Base-by-base conservation (phyloP, 2,797 vertebrate genomes). In the Centropyge bicolor region DNA sequence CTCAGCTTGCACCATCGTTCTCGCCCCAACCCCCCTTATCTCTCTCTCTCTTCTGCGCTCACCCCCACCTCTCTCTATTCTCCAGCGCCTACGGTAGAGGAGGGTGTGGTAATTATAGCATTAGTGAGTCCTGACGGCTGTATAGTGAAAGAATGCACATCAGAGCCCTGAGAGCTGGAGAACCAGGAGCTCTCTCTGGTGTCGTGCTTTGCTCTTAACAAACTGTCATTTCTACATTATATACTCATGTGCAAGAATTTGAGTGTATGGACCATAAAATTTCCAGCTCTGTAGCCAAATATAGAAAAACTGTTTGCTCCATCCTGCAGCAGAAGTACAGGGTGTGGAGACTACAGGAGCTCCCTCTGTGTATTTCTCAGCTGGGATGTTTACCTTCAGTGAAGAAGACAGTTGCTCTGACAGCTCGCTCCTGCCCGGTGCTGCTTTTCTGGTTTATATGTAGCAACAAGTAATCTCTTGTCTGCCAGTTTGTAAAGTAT, bases 41-140 rank as follows among this genome's bases (percentile, higher is more conserved):
- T 68, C 66, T 55, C 41, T 41, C 35, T 51, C 31, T 62, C 36
- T 20, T 31, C 36, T 13, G 66, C 45, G n/a, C 11, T 55, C 69
- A 0, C 24, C 46, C 35, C 56, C n/a, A 1, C 46, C 56, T 79
- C 65, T 70, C 38, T 31, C 9, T 54, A 9, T 27, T 80, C 61
- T 61, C 40, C 5, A 52, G 5, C 35, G 62, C 63, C 59, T 56
- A 20, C 40, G 43, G 54, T 40, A 46, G 62, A 70, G 74, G 64
- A 78, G 84, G 85, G 76, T 79, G 85, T 76, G 85, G 66, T 92
- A 91, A 93, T 94, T 91, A 90, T 31, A 89, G 82, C 16, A 57
- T 89, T 80, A 85, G 86, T 73, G 77, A 86, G 74, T 89, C 70
- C 85, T 91, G 67, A 88, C 83, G 86, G 91, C 81, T 89, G 79